Evolutionary conservation across 2,797 vertebrate species (phyloP).

Genomic region (Chlorospingus semifuscus): DNA sequence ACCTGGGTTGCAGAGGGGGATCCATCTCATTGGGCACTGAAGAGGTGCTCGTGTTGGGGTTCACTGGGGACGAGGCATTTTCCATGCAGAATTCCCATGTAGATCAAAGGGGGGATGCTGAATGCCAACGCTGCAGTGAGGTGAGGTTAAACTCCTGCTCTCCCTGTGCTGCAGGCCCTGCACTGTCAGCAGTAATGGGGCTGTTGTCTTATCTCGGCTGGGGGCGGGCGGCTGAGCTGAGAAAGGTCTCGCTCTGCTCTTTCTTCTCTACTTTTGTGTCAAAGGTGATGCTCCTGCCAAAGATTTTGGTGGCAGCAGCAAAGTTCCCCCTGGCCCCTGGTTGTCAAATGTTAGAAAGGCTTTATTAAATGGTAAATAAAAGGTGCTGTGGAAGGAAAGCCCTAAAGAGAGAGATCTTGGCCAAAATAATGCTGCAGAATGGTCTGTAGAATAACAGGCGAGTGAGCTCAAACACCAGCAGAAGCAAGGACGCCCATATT

Average conservation of each 20-base stretch:
- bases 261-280: background rate
- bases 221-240: accelerated
- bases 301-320: background rate
- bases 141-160: background rate
- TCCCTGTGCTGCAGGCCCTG: accelerated
- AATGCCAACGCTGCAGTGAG: background rate
- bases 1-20: accelerated
- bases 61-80: accelerated
- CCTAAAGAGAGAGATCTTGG: background rate
- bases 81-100: background rate
- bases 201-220: background rate
- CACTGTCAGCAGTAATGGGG: background rate
- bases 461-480: conserved; percentile 34
- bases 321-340: background rate
- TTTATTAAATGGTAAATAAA: conserved; percentile 38
- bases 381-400: background rate
- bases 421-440: background rate
- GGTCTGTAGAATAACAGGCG: conserved; percentile 16
- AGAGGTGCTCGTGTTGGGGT: background rate
- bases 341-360: background rate
- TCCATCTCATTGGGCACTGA: background rate
- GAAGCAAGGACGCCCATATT: background rate
- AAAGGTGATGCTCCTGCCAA: background rate
- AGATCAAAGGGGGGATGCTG: background rate
- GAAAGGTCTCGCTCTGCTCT: background rate